Evolutionary conservation across 2,113 vertebrate species (phyloP), one percentile per base, ranked within the genome.

Genomic region (Condylura cristata): DNA sequence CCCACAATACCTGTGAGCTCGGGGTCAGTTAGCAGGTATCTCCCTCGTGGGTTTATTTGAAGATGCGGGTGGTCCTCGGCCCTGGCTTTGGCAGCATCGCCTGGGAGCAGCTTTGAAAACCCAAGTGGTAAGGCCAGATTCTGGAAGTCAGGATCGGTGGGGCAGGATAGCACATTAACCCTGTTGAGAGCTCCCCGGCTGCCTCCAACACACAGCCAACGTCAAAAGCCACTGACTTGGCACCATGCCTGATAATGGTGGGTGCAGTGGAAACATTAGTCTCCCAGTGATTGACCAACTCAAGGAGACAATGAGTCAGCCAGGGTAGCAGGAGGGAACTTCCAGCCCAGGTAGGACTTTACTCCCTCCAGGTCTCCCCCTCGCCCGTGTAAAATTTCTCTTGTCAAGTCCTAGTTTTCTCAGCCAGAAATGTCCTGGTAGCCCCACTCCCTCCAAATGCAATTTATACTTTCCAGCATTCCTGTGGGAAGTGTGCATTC

Each of bases 61-160:
- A 46, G n/a, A 24, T 0, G 16, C 5, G 4, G 10, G 30, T 20
- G 7, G 8, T 32, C 28, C n/a, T n/a, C 16, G 4, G 1, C 20
- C 24, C 18, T 12, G 11, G 17, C 56, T 56, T 8, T 56, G 53
- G 53, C 18, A 22, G 4, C 53, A 22, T 56, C 53, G 22, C 53
- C 53, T 58, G 39, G 60, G 28, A 12, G 60, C 32, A 12, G 60
- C 32, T 65, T 5, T 32, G 4, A 44, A 53, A 84, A 32, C 44
- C 26, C 18, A 0, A 0, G 0, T 4, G 41, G 46, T 32, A 11
- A 37, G 22, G 39, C 68, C 74, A 44, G 58, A 11, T 72, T 58
- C 2, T 1, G 1, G 37, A 39, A 63, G 72, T 18, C 14, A 13
- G 71, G 37, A 11, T 30, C 5, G 68, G 14, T 10, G 18, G 51